Conservation (phyloP, 2,888 invertebrate species). For the Cataglyphis cursor region DNA sequence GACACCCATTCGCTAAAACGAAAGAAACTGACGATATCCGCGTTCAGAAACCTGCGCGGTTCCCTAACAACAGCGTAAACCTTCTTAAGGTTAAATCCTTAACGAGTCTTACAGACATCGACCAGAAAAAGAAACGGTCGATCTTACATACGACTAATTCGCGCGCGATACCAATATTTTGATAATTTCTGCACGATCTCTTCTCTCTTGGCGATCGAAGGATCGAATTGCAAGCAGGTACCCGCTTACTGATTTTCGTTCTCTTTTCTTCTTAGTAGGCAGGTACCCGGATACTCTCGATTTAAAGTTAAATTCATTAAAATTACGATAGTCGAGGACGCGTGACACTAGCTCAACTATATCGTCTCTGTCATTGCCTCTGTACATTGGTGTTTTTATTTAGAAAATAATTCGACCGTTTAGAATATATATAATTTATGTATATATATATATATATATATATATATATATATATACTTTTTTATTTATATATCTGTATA, state of each 20-base stretch:
- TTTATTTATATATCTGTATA: constrained; percentile 42
- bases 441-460: constrained; percentile 47
- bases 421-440: constrained; percentile 75
- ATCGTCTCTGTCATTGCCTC: constrained; percentile 47
- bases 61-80: constrained; percentile 63
- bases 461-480: constrained; percentile 23
- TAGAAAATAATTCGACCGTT: constrained; percentile 78
- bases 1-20: constrained; percentile 41
- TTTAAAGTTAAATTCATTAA: constrained; percentile 46
- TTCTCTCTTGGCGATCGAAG: constrained; percentile 28
- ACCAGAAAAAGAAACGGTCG: constrained; percentile 30
- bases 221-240: constrained; percentile 44
- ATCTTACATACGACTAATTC: constrained; percentile 42
- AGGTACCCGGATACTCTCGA: constrained; percentile 23
- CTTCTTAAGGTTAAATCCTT: constrained; percentile 64
- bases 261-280: constrained; percentile 1
- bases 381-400: constrained; percentile 67
- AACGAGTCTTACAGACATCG: constrained; percentile 34
- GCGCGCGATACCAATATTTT: constrained; percentile 39
- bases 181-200: constrained; percentile 51
- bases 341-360: constrained; percentile 64
- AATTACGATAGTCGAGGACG: constrained; percentile 61
- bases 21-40: constrained; percentile 36
- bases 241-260: constrained; percentile 32
- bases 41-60: constrained; percentile 62